These are phyloP conservation scores for Oreonectes daqikongensis DNA, from an alignment of 2,797 vertebrate species.

Conservation along the genomic window DNA sequence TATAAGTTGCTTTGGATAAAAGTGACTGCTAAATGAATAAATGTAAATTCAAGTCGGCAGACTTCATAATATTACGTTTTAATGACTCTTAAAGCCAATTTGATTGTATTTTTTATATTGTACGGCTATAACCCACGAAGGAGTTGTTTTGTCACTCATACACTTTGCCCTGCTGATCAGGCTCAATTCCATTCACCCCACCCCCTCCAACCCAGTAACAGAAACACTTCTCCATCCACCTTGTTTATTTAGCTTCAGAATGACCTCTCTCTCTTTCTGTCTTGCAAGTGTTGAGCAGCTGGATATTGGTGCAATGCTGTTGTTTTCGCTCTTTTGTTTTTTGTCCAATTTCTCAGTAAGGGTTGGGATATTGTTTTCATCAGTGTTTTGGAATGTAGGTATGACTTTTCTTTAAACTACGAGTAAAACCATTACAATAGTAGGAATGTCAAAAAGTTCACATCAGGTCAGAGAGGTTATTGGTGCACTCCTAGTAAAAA, in stretches of 20 bases:
- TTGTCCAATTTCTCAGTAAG: slow-evolving; percentile 55
- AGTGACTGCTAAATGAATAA: too few relatives aligned
- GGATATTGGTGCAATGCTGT: slow-evolving; percentile 57
- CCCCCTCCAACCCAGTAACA: slow-evolving; percentile 42
- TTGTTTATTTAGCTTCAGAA: slow-evolving; percentile 56
- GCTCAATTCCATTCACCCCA: slow-evolving; percentile 29
- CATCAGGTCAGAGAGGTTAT: slow-evolving; percentile 22
- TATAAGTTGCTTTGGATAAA: too few relatives aligned
- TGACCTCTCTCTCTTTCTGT: slow-evolving; percentile 42
- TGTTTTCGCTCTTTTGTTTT: slow-evolving; percentile 50
- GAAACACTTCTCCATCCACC: slow-evolving; percentile 49
- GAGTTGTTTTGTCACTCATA: slow-evolving; percentile 33
- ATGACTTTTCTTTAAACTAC: slow-evolving; percentile 31
- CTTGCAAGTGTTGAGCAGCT: slow-evolving; percentile 39
- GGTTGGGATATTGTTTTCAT: slow-evolving; percentile 52
- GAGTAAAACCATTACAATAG: slow-evolving; percentile 33
- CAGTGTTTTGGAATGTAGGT: slow-evolving; percentile 55
- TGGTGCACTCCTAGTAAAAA: slow-evolving; percentile 28
- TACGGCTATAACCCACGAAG: slow-evolving; percentile 23
- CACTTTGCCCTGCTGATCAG: slow-evolving; percentile 25
- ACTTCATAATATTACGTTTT: too few relatives aligned
- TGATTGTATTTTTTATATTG: too few relatives aligned
- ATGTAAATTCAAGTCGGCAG: too few relatives aligned
- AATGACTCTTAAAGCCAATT: too few relatives aligned
- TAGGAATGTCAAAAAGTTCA: slow-evolving; percentile 38